phyloP scores from a whole-genome alignment of 2,888 invertebrate genomes.

The Leistus spinibarbis region DNA sequence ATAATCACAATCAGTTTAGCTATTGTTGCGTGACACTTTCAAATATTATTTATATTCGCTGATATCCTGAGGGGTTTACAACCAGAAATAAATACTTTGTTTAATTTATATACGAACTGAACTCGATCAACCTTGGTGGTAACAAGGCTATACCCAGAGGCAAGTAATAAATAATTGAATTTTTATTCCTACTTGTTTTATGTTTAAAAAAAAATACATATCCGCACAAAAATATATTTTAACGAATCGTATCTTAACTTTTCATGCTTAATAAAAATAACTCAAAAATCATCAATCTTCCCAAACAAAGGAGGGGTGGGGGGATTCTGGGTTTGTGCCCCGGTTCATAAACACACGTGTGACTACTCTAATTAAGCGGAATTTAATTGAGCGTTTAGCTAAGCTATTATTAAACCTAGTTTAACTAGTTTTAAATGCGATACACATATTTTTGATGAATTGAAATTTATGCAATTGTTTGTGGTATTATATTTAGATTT shows the following conservation, averaged over 20 bases:
- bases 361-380: too few relatives aligned
- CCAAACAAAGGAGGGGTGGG: too few relatives aligned
- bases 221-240: not conserved
- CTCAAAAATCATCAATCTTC: too few relatives aligned
- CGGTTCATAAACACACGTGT: too few relatives aligned
- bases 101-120: not conserved
- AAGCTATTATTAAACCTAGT: too few relatives aligned
- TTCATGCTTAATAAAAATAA: too few relatives aligned
- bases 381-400: too few relatives aligned
- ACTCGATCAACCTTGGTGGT: not conserved
- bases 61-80: not conserved
- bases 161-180: not conserved
- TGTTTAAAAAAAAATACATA: not conserved
- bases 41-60: not conserved
- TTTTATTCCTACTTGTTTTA: not conserved
- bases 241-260: not conserved
- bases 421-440: too few relatives aligned
- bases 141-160: not conserved
- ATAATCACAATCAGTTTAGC: conserved; percentile 8
- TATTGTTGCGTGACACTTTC: conserved; percentile 32
- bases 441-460: too few relatives aligned
- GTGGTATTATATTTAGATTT: not conserved
- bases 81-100: not conserved
- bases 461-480: too few relatives aligned
- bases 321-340: too few relatives aligned